phyloP scores from a whole-genome alignment of 2,888 invertebrate species.

The Cordilura impudica region DNA sequence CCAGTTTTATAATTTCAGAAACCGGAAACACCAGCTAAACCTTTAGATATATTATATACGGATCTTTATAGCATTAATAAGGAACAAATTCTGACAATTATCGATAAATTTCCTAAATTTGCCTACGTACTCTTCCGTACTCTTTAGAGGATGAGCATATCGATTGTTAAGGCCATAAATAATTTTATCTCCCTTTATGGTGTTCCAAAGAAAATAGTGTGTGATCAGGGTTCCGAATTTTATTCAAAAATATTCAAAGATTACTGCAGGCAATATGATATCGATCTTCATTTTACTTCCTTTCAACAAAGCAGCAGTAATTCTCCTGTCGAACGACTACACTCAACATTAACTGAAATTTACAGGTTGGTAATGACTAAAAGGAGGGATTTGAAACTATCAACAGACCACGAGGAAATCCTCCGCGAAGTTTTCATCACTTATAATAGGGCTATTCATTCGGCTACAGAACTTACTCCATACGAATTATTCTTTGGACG shows the following conservation, averaged over 20 bases:
- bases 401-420: not conserved
- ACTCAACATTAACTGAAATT: slow-evolving; percentile 7
- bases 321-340: slow-evolving; percentile 5
- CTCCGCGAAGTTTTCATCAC: not conserved
- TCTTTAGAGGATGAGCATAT: slow-evolving; percentile 35
- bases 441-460: too few species aligned
- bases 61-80: too few species aligned
- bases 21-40: too few species aligned
- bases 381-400: not conserved
- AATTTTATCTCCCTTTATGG: slow-evolving; percentile 38
- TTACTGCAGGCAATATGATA: slow-evolving; percentile 39
- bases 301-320: slow-evolving; percentile 36
- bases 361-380: not conserved
- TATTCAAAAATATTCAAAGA: slow-evolving; percentile 26
- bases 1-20: too few species aligned
- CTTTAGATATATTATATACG: too few species aligned
- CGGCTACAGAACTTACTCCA: too few species aligned
- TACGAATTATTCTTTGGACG: too few species aligned
- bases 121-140: slow-evolving; percentile 23
- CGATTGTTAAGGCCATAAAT: slow-evolving; percentile 30
- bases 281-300: slow-evolving; percentile 30
- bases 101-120: too few species aligned
- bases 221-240: not conserved
- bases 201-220: slow-evolving; percentile 38
- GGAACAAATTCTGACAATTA: too few species aligned